These are phyloP conservation scores for Porites evermanni DNA, from an alignment of 92 coral and sea anemone species.

Conservation along the genomic window DNA sequence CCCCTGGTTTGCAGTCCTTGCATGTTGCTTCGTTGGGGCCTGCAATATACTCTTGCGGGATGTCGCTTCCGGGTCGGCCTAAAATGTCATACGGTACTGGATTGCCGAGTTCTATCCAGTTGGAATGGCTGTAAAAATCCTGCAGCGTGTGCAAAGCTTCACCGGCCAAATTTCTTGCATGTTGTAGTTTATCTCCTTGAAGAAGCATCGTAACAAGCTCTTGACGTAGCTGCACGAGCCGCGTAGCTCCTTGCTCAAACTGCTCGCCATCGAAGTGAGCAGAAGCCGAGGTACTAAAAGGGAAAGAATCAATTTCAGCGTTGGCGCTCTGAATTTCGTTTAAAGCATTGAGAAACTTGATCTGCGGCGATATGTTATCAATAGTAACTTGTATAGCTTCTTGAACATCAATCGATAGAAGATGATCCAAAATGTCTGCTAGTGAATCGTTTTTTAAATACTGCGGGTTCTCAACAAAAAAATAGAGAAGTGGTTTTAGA, in stretches of 20 bases:
- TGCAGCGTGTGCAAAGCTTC: constrained; percentile 68
- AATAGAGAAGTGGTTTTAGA: constrained; percentile 1
- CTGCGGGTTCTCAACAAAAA: constrained; percentile 43
- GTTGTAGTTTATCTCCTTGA: constrained; percentile 37
- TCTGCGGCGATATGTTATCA: constrained; percentile 48
- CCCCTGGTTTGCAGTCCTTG: constrained; percentile 42
- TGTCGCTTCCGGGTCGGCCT: constrained; percentile 47
- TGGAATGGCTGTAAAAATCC: constrained; percentile 79
- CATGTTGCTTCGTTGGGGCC: constrained; percentile 57
- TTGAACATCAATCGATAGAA: constrained; percentile 25
- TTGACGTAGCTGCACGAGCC: constrained; percentile 53
- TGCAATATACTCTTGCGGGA: constrained; percentile 42
- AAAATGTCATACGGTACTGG: constrained; percentile 23
- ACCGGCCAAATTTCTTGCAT: constrained; percentile 66
- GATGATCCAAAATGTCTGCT: constrained; percentile 10
- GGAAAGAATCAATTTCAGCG: constrained; percentile 54
- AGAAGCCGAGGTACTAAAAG: constrained; percentile 24
- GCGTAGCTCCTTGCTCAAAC: constrained; percentile 43
- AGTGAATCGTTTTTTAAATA: constrained; percentile 38
- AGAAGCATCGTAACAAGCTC: constrained; percentile 43
- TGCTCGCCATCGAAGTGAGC: constrained; percentile 76
- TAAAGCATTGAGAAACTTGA: constrained; percentile 63
- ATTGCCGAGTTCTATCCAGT: constrained; percentile 78
- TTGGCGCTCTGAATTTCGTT: constrained; percentile 65
- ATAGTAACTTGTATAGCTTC: background rate